A percentile compares a stretch with the other conserved stretches of the same genome.
These are phyloP conservation scores for Genyomyrus donnyi DNA, from an alignment of 2,113 vertebrate species.

Conservation along the genomic window DNA sequence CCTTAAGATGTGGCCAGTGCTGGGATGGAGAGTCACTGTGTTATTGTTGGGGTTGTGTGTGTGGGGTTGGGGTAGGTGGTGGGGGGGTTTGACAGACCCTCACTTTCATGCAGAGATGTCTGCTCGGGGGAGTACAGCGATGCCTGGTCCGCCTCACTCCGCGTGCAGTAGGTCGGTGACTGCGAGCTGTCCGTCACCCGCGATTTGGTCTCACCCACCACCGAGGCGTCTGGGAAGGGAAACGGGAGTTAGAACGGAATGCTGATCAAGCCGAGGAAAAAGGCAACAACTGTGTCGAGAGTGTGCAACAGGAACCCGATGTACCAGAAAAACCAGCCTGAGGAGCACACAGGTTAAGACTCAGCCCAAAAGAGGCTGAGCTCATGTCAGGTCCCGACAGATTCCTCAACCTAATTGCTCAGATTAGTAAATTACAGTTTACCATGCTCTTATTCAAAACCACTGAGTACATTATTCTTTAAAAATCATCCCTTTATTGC, in stretches of 20 bases:
- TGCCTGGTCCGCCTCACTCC: conserved; percentile 77
- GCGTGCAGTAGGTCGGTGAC: conserved; percentile 75
- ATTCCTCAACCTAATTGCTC: background rate
- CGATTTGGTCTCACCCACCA: conserved; percentile 65
- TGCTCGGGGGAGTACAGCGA: conserved; percentile 83
- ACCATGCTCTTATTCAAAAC: background rate
- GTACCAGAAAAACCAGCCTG: background rate
- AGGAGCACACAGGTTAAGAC: background rate
- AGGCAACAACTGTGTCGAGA: background rate
- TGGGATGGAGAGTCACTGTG: background rate
- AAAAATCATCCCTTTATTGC: background rate
- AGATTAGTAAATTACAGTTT: background rate
- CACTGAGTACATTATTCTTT: background rate
- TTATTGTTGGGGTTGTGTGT: background rate
- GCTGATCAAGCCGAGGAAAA: background rate
- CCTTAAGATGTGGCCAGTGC: background rate
- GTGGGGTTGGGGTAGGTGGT: conserved; percentile 22
- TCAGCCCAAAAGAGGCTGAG: background rate
- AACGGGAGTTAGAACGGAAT: conserved; percentile 11
- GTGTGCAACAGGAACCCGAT: background rate
- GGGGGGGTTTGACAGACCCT: conserved; percentile 78
- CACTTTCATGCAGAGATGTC: conserved; percentile 94
- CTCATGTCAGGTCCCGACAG: background rate
- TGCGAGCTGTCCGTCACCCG: conserved; percentile 72
- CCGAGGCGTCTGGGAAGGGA: conserved; percentile 70